Evolutionary conservation across 2,797 vertebrate species (phyloP).

Genomic region (Pipistrellus kuhlii): DNA sequence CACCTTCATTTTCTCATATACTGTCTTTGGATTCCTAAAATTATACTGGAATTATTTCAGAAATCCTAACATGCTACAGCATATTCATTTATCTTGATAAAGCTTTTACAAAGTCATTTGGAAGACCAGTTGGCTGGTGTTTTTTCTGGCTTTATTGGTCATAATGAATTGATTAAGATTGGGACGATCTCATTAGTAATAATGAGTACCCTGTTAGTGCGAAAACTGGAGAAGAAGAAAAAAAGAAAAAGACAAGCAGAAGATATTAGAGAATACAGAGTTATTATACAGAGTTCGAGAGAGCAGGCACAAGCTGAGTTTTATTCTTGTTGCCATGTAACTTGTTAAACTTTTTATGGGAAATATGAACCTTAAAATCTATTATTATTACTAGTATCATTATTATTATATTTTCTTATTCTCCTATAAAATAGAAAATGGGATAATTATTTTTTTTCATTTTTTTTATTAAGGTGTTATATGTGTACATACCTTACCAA

Average conservation of each 20-base stretch:
- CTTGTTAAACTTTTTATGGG: slow-evolving; percentile 40
- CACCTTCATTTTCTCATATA: slow-evolving; percentile 46
- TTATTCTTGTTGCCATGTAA: slow-evolving; percentile 13
- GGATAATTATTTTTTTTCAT: too few species aligned
- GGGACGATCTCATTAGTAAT: slow-evolving; percentile 36
- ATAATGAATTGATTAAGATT: slow-evolving; percentile 60
- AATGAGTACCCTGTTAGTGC: background rate
- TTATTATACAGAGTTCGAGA: slow-evolving; percentile 14
- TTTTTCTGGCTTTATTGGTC: slow-evolving; percentile 31
- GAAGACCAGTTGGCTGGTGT: background rate
- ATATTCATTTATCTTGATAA: slow-evolving; percentile 33
- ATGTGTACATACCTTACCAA: too few species aligned
- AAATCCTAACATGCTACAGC: background rate
- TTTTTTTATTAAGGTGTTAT: too few species aligned
- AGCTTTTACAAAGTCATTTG: slow-evolving; percentile 41
- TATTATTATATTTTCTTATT: slow-evolving; percentile 27
- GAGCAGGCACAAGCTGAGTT: background rate
- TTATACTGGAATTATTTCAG: slow-evolving; percentile 23
- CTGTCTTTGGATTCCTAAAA: slow-evolving; percentile 45
- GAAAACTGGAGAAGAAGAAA: slow-evolving; percentile 19
- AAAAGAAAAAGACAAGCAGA: slow-evolving; percentile 3
- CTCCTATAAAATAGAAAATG: slow-evolving; percentile 8
- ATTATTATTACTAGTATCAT: slow-evolving; percentile 42
- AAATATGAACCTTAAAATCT: slow-evolving; percentile 36
- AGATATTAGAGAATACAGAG: background rate